A percentile compares a stretch with the other conserved stretches of the same genome.
These are phyloP conservation scores for Apis laboriosa DNA, from an alignment of 1,140 invertebrate genomes.

Conservation along the genomic window DNA sequence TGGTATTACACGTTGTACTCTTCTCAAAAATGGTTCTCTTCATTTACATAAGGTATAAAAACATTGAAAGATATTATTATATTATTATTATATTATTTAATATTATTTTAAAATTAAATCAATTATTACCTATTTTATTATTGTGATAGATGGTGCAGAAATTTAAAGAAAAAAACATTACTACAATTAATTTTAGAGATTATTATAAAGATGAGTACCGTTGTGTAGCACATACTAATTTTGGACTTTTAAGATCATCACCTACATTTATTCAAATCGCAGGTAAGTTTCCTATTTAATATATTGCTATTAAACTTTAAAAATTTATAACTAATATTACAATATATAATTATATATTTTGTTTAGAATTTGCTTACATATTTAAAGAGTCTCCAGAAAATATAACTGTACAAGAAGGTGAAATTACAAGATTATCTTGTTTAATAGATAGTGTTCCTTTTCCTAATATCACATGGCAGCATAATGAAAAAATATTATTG, in stretches of 20 bases:
- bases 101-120: conserved; percentile 35
- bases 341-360: conserved; percentile 11
- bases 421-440: conserved; percentile 81
- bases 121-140: not conserved
- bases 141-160: conserved; percentile 69
- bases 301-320: not conserved
- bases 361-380: conserved; percentile 78
- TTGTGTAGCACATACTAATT: conserved; percentile 73
- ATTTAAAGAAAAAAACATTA: conserved; percentile 67
- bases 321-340: not conserved
- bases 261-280: conserved; percentile 74
- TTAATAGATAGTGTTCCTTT: conserved; percentile 82
- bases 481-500: conserved; percentile 79
- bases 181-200: conserved; percentile 53
- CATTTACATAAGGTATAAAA: conserved; percentile 73
- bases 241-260: conserved; percentile 72
- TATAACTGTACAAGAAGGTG: conserved; percentile 78
- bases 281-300: conserved; percentile 61
- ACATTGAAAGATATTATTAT: not conserved
- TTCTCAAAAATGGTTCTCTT: conserved; percentile 74
- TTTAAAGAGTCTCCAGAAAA: conserved; percentile 80
- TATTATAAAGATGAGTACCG: conserved; percentile 73
- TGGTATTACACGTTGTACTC: conserved; percentile 67
- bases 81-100: not conserved
- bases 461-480: conserved; percentile 81